Conservation (phyloP, 1,140 invertebrate genomes). For the Monomorium pharaonis region DNA sequence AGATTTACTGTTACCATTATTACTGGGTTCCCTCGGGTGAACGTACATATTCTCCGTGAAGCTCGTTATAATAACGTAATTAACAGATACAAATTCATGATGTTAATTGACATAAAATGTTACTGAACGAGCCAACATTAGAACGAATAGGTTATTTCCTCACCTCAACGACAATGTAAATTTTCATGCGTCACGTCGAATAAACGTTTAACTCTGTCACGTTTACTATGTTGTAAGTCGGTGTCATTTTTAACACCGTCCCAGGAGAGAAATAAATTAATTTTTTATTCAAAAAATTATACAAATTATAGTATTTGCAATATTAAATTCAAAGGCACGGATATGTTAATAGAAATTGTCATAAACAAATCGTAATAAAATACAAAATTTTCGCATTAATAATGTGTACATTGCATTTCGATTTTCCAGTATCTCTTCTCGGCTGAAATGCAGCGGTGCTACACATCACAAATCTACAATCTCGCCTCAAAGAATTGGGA, state of each 20-base stretch:
- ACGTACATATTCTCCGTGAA: constrained; percentile 1
- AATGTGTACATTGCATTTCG: not conserved
- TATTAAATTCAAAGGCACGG: not conserved
- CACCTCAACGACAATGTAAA: not conserved
- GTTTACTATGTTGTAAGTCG: not conserved
- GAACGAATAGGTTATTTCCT: not conserved
- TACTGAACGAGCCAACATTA: constrained; percentile 11
- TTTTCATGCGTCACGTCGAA: not conserved
- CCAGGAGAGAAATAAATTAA: not conserved
- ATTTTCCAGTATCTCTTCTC: not conserved
- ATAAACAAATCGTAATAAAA: not conserved
- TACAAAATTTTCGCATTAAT: not conserved
- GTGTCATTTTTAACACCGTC: not conserved
- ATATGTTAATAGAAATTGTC: not conserved
- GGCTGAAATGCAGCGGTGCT: not conserved
- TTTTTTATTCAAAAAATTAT: not conserved
- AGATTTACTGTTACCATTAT: constrained; percentile 35
- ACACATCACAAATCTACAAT: not conserved
- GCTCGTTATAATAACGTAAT: constrained; percentile 35
- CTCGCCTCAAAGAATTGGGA: not conserved
- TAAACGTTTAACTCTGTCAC: not conserved
- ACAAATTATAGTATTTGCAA: not conserved
- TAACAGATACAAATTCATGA: constrained; percentile 30
- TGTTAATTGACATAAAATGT: constrained; percentile 40
- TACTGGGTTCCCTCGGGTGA: not conserved